Conservation (phyloP, 1,140 invertebrate genomes). For the Homalodisca vitripennis region DNA sequence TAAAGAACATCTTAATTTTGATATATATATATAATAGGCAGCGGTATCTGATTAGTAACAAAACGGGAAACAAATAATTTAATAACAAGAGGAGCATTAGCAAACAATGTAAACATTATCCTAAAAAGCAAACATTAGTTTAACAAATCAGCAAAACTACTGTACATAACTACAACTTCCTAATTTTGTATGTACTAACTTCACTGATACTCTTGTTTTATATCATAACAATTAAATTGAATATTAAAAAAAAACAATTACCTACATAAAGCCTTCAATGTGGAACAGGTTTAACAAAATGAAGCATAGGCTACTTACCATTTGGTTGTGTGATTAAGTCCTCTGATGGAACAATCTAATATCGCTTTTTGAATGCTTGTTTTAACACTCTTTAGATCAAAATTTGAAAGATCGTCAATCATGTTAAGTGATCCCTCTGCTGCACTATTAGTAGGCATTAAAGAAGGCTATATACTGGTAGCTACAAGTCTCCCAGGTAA, state of each 20-base stretch:
- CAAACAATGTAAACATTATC: too few species aligned
- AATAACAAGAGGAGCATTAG: too few species aligned
- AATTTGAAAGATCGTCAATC: conserved; percentile 30
- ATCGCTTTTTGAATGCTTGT: conserved; percentile 52
- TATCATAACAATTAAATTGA: conserved; percentile 1
- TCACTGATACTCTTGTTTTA: background rate
- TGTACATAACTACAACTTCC: background rate
- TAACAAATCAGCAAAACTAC: background rate
- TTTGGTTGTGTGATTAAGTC: conserved; percentile 71
- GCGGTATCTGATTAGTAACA: too few species aligned
- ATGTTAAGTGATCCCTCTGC: too few species aligned
- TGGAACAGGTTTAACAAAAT: conserved; percentile 4
- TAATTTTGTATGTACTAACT: background rate
- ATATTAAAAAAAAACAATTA: conserved; percentile 11
- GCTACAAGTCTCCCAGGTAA: too few species aligned
- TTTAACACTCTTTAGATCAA: conserved; percentile 37
- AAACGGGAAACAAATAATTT: too few species aligned
- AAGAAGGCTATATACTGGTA: too few species aligned
- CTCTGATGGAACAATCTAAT: conserved; percentile 66
- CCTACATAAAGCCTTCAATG: conserved; percentile 1
- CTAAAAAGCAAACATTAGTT: background rate
- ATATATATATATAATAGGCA: too few species aligned
- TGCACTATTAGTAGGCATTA: too few species aligned
- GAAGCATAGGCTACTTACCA: conserved; percentile 52
- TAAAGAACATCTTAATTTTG: too few species aligned